A percentile compares a stretch with the other conserved stretches of the same genome.
These are phyloP conservation scores for Meda fulgida DNA, from an alignment of 2,797 vertebrate genomes.

Conservation along the genomic window DNA sequence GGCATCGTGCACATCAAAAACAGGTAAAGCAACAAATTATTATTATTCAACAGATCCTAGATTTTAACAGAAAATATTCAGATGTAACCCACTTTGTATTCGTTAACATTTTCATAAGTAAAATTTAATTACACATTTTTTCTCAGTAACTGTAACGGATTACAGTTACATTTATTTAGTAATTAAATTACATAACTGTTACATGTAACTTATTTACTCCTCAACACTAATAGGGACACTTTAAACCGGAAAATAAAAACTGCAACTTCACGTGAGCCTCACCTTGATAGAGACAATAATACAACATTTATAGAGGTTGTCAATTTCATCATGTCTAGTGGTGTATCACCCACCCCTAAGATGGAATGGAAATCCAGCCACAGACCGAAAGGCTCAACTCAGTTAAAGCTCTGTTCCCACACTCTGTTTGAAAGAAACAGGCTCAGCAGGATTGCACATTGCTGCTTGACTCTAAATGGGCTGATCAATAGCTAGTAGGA, in stretches of 20 bases:
- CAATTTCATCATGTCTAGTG: background rate
- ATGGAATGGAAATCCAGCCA: background rate
- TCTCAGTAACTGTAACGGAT: no score
- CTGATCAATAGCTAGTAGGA: conserved; percentile 25
- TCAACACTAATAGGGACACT: background rate
- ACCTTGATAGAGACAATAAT: no score
- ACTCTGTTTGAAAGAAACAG: conserved; percentile 1
- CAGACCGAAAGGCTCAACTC: background rate
- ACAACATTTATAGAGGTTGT: background rate
- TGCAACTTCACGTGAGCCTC: background rate
- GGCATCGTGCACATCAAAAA: no score
- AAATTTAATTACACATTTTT: no score
- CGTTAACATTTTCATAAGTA: no score
- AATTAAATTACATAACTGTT: no score
- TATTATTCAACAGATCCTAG: no score
- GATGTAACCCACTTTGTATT: no score
- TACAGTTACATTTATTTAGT: no score
- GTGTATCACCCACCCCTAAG: background rate
- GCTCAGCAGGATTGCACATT: conserved; percentile 20
- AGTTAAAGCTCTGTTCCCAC: background rate
- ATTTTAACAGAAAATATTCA: no score
- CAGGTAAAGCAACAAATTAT: no score
- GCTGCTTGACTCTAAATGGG: conserved; percentile 3
- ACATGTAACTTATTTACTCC: no score
- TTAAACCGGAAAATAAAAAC: background rate